Conservation (phyloP, 35 echinoderm and acorn worm genomes). For the Ptychodera flava region DNA sequence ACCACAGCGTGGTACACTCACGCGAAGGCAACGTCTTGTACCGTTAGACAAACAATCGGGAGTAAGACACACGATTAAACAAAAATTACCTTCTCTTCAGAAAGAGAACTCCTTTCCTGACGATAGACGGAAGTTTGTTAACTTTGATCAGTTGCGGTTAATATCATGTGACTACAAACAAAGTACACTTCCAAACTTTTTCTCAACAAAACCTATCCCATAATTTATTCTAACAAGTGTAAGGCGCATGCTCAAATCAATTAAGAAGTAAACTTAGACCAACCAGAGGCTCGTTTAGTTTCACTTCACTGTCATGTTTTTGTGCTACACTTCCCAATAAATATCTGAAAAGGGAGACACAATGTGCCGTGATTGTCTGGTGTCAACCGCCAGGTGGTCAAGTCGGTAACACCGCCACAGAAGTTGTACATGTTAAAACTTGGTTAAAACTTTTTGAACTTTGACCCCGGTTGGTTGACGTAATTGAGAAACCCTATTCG, state of each 20-base stretch:
- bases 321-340: not conserved
- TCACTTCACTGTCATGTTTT: not conserved
- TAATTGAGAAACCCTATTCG: no score
- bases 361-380: no score
- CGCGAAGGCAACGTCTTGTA: no score
- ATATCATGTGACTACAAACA: not conserved
- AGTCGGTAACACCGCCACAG: no score
- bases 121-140: not conserved
- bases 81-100: not conserved
- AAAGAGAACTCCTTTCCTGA: not conserved
- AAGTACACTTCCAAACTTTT: constrained; percentile 1
- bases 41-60: no score
- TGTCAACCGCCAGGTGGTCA: not conserved
- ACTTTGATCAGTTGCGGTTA: not conserved
- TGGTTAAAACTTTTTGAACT: not conserved
- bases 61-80: no score
- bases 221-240: not conserved
- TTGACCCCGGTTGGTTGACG: no score
- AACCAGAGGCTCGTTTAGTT: not conserved
- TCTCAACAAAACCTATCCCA: not conserved
- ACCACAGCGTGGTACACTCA: not conserved
- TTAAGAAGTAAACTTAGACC: not conserved
- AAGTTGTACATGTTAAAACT: no score
- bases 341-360: not conserved
- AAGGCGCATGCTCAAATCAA: not conserved